A percentile compares a stretch with the other conserved stretches of the same genome.
These are phyloP conservation scores for Yasuhikotakia modesta DNA, from an alignment of 2,797 vertebrate species.

Conservation along the genomic window DNA sequence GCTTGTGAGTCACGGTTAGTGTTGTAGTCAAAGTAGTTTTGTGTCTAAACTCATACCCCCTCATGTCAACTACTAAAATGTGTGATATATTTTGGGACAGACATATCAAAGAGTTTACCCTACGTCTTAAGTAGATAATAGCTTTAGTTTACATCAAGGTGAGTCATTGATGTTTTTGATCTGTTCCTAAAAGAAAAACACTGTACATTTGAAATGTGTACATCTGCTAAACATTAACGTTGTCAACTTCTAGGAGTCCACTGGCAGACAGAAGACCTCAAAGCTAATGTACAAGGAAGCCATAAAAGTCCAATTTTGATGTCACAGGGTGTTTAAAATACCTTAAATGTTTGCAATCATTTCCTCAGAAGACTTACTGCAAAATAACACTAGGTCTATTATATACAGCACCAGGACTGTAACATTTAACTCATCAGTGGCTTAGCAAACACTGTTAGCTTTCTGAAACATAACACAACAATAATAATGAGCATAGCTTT, in stretches of 20 bases:
- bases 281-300: slow-evolving; percentile 1
- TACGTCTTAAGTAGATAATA: not conserved
- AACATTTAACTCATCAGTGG: slow-evolving; percentile 33
- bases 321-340: not conserved
- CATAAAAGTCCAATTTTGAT: slow-evolving; percentile 5
- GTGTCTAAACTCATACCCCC: not conserved
- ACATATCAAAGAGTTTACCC: not conserved
- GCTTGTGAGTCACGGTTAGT: slow-evolving; percentile 30
- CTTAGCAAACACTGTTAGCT: slow-evolving; percentile 23
- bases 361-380: slow-evolving; percentile 13
- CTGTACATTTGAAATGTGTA: not conserved
- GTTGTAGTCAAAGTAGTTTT: slow-evolving; percentile 34
- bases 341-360: not conserved
- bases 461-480: slow-evolving; percentile 43
- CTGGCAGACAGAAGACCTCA: not conserved
- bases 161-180: not conserved
- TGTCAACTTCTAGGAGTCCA: not conserved
- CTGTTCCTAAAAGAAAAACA: not conserved
- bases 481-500: slow-evolving; percentile 51
- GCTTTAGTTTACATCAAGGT: not conserved
- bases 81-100: not conserved
- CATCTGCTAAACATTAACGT: not conserved
- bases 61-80: slow-evolving; percentile 1
- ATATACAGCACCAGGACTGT: slow-evolving; percentile 35
- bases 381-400: slow-evolving; percentile 36